A percentile compares a stretch with the other conserved stretches of the same genome.
phyloP scores from a whole-genome alignment of 2,888 invertebrate species.

The Nomada ferruginata region DNA sequence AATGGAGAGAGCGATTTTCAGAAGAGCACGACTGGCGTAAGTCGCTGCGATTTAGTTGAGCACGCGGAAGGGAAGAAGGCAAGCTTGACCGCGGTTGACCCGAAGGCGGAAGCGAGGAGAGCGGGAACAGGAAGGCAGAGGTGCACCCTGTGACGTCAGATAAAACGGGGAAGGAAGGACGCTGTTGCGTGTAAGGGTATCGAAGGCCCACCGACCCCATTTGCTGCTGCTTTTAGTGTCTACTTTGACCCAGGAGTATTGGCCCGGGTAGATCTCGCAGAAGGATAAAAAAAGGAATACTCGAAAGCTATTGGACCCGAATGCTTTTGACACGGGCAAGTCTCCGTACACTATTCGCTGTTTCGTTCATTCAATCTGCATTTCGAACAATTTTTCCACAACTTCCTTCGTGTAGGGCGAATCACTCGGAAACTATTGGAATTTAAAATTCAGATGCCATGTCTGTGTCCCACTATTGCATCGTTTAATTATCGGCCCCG shows the following conservation, averaged over 20 bases:
- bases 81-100: constrained; percentile 53
- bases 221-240: constrained; percentile 55
- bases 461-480: constrained; percentile 1
- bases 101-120: constrained; percentile 40
- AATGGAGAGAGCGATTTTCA: background rate
- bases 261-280: constrained; percentile 31
- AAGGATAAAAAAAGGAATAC: constrained; percentile 31
- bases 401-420: background rate
- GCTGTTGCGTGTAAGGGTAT: constrained; percentile 48
- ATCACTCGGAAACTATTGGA: background rate
- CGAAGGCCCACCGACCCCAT: constrained; percentile 58
- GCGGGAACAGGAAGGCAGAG: constrained; percentile 1
- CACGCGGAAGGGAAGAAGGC: too few species aligned
- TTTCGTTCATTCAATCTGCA: too few species aligned
- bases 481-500: constrained; percentile 48
- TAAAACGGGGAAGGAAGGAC: constrained; percentile 5
- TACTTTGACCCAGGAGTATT: constrained; percentile 50
- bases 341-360: too few species aligned
- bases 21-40: background rate
- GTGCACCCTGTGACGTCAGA: constrained; percentile 58
- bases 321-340: too few species aligned
- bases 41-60: background rate
- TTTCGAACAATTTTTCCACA: background rate
- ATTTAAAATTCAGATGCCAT: constrained; percentile 15
- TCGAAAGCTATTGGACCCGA: constrained; percentile 16